Percentiles rank a stretch among this genome's conserved stretches.
Evolutionary conservation across 2,888 invertebrate genomes (phyloP).

Genomic region (Mythimna ferrago): DNA sequence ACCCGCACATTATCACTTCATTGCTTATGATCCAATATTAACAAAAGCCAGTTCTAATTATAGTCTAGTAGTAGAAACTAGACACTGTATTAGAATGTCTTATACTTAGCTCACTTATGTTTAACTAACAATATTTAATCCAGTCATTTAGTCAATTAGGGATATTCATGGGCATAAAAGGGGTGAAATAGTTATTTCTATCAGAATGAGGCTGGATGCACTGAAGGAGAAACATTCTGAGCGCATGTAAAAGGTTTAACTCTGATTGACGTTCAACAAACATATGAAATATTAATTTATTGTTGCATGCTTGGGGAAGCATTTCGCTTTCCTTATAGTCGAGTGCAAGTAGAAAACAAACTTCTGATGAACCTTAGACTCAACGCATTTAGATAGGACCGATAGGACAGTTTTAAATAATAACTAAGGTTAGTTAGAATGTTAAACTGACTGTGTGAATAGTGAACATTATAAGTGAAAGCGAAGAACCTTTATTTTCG

Average conservation of each 20-base stretch:
- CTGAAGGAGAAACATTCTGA: conserved; percentile 56
- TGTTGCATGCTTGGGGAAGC: conserved; percentile 53
- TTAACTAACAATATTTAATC: conserved; percentile 52
- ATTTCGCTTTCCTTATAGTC: conserved; percentile 36
- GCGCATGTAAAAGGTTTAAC: conserved; percentile 42
- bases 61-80: conserved; percentile 53
- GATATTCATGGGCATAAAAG: conserved; percentile 47
- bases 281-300: conserved; percentile 35
- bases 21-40: conserved; percentile 32
- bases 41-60: conserved; percentile 30
- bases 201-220: conserved; percentile 62
- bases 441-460: background rate
- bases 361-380: conserved; percentile 2
- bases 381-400: background rate
- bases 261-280: conserved; percentile 30
- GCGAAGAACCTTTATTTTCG: background rate
- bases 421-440: background rate
- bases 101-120: conserved; percentile 44
- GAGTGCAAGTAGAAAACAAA: conserved; percentile 19
- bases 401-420: conserved; percentile 1
- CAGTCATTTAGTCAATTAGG: conserved; percentile 51
- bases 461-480: background rate
- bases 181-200: conserved; percentile 60
- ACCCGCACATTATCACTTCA: conserved; percentile 33
- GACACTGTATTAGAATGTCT: conserved; percentile 32